A percentile compares a stretch with the other conserved stretches of the same genome.
phyloP scores from a whole-genome alignment of 2,797 vertebrate species.

The Alectoris magna region DNA sequence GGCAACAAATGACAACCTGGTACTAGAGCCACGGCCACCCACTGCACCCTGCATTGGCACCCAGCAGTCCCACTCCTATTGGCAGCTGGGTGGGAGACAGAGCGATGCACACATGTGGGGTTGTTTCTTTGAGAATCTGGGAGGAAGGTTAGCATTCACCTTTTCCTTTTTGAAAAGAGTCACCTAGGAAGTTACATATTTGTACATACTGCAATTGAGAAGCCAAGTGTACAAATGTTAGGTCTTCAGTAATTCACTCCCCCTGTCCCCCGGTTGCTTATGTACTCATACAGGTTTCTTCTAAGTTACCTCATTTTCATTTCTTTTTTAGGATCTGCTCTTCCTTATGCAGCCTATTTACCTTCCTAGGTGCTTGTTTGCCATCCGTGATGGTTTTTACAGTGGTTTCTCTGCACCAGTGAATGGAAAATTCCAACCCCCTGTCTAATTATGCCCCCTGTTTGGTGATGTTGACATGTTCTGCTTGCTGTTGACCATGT shows the following conservation, averaged over 20 bases:
- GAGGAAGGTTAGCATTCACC: neutral
- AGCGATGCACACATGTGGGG: rapidly evolving
- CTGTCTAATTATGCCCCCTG: neutral
- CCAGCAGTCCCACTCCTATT: neutral
- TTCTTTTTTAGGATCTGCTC: neutral
- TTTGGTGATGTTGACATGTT: neutral
- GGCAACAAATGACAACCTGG: neutral
- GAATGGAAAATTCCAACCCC: neutral
- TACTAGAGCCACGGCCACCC: rapidly evolving
- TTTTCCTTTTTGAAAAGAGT: neutral
- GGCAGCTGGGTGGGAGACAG: neutral
- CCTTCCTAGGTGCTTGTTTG: neutral
- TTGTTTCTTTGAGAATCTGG: neutral
- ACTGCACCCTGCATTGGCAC: neutral
- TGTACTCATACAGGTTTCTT: neutral
- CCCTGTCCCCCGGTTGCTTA: neutral
- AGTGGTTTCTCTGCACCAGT: neutral
- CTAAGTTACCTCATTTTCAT: neutral
- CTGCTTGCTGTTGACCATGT: neutral
- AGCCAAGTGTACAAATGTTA: neutral
- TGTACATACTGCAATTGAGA: rapidly evolving
- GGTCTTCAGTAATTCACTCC: neutral
- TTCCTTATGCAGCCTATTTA: neutral
- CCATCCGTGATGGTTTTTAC: rapidly evolving
- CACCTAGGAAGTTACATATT: rapidly evolving